These are phyloP conservation scores for Neodiprion lecontei DNA, from an alignment of 1,140 invertebrate species.

Conservation along the genomic window DNA sequence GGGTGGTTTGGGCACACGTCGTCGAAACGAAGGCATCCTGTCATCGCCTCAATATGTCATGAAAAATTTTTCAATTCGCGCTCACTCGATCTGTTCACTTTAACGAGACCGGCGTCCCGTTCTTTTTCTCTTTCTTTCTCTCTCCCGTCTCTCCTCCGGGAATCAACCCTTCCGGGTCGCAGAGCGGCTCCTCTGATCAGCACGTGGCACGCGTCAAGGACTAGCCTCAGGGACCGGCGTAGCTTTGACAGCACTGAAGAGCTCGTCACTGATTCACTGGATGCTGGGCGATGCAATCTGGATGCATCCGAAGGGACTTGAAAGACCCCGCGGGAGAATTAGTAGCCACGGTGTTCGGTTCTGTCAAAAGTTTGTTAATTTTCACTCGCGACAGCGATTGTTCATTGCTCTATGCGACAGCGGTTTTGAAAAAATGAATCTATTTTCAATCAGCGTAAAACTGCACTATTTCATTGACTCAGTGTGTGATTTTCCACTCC, in stretches of 20 bases:
- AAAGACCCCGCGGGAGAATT: no score
- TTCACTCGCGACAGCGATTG: no score
- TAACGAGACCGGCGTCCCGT: slow-evolving; percentile 28
- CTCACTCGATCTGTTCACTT: slow-evolving; percentile 45
- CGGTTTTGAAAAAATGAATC: no score
- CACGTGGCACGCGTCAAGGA: slow-evolving; percentile 57
- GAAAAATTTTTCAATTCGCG: background rate
- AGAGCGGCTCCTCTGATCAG: slow-evolving; percentile 55
- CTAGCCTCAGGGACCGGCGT: slow-evolving; percentile 54
- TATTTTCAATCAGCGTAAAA: no score
- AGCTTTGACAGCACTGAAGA: slow-evolving; percentile 53
- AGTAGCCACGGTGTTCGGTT: no score
- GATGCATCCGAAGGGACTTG: slow-evolving; percentile 29
- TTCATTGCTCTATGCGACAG: no score
- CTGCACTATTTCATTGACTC: no score
- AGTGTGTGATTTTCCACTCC: no score
- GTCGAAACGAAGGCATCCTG: slow-evolving; percentile 57
- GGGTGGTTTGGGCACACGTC: slow-evolving; percentile 50
- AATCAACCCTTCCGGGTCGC: slow-evolving; percentile 24
- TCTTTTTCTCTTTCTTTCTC: slow-evolving; percentile 21
- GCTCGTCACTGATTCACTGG: background rate
- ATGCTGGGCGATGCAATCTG: slow-evolving; percentile 27
- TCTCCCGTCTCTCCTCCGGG: background rate
- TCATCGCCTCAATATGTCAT: slow-evolving; percentile 52
- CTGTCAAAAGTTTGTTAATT: no score